Conservation (phyloP, 23 tunicate genomes). For the Clavelina lepadiformis region DNA sequence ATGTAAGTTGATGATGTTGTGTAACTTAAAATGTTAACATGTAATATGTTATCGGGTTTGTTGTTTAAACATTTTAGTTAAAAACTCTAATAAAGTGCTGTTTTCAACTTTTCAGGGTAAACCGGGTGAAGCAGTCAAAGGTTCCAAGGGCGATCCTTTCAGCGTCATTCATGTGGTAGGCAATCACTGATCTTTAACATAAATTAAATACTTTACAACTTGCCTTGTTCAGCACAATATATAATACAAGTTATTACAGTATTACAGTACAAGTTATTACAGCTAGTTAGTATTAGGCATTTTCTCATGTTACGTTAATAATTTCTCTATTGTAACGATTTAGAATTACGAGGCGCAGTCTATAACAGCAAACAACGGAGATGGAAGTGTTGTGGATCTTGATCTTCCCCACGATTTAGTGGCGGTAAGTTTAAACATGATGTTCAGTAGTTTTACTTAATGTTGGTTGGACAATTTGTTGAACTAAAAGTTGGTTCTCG, state of each 20-base stretch:
- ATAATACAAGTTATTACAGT: too few relatives aligned
- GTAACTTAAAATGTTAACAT: too few relatives aligned
- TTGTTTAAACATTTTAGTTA: not conserved
- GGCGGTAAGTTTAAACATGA: slow-evolving; percentile 36
- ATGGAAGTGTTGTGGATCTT: slow-evolving; percentile 47
- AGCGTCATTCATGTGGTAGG: slow-evolving; percentile 82
- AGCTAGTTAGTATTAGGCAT: too few relatives aligned
- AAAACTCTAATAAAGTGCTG: too few relatives aligned
- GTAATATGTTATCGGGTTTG: not conserved
- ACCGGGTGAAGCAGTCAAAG: slow-evolving; percentile 63
- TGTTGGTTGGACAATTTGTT: not conserved
- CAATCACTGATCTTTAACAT: too few relatives aligned
- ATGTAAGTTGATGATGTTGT: slow-evolving; percentile 34
- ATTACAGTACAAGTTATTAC: too few relatives aligned
- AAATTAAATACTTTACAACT: too few relatives aligned
- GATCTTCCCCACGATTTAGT: slow-evolving; percentile 39
- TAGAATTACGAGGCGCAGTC: slow-evolving; percentile 81
- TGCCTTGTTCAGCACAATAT: too few relatives aligned
- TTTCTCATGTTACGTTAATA: too few relatives aligned
- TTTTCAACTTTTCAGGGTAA: slow-evolving; percentile 39
- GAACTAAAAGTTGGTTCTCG: not conserved
- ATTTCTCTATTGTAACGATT: too few relatives aligned
- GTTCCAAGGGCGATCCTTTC: slow-evolving; percentile 81
- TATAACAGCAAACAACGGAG: slow-evolving; percentile 57
- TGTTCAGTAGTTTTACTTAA: not conserved